phyloP scores from a whole-genome alignment of 92 coral and sea anemone species.

The Porites divaricata region DNA sequence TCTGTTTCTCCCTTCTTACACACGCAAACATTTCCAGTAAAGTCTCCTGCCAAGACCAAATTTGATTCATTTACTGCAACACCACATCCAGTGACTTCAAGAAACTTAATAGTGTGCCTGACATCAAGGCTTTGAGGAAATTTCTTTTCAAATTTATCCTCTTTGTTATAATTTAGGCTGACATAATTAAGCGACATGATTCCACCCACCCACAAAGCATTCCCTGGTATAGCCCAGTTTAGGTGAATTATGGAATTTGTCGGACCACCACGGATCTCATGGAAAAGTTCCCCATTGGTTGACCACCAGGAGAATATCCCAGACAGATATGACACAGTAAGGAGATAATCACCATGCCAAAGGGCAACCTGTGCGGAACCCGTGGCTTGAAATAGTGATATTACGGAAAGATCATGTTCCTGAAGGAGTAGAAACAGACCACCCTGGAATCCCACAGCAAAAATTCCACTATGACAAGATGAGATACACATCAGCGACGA shows the following conservation, averaged over 20 bases:
- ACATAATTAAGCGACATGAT: conserved; percentile 82
- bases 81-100: conserved; percentile 90
- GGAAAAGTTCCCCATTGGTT: conserved; percentile 66
- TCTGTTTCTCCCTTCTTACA: conserved; percentile 67
- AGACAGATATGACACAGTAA: conserved; percentile 78
- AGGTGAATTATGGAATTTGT: conserved; percentile 77
- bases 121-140: conserved; percentile 58
- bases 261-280: conserved; percentile 79
- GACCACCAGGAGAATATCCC: conserved; percentile 93
- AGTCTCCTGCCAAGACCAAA: conserved; percentile 77
- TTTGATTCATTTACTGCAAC: conserved; percentile 62
- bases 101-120: conserved; percentile 63
- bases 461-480: conserved; percentile 67
- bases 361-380: conserved; percentile 89
- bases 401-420: conserved; percentile 64
- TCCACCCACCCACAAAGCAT: conserved; percentile 83
- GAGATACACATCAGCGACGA: conserved; percentile 73
- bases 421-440: conserved; percentile 72
- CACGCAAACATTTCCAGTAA: conserved; percentile 81
- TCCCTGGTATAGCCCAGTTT: conserved; percentile 72
- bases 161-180: conserved; percentile 46
- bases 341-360: conserved; percentile 72
- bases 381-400: conserved; percentile 78
- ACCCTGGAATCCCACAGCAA: conserved; percentile 89
- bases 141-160: not conserved